Conservation (phyloP, 1,140 invertebrate genomes). For the Teleogryllus occipitalis region DNA sequence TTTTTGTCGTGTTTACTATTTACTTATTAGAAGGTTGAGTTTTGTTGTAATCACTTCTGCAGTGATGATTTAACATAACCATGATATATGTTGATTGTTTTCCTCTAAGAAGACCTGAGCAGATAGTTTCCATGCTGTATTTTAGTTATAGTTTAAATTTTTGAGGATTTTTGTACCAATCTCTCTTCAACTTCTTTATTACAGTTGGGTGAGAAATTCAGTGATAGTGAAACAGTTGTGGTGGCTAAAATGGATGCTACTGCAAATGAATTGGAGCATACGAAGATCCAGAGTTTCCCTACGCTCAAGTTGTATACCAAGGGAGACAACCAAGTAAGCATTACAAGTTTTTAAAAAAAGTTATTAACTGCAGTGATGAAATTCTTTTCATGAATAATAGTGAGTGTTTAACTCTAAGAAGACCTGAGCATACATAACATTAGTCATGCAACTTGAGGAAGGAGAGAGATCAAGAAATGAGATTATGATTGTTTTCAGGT, state of each 20-base stretch:
- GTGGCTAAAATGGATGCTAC: constrained; percentile 99
- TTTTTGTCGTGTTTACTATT: too few species aligned
- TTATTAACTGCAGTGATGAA: background rate
- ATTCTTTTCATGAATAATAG: background rate
- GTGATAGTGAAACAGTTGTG: constrained; percentile 73
- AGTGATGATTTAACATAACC: background rate
- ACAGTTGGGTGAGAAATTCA: constrained; percentile 76
- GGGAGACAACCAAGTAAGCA: constrained; percentile 73
- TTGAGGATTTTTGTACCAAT: background rate
- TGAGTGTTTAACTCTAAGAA: background rate
- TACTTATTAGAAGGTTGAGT: too few species aligned
- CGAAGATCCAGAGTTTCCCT: constrained; percentile 92
- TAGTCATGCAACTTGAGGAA: background rate
- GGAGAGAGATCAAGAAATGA: background rate
- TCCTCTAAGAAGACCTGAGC: constrained; percentile 24
- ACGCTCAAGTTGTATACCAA: constrained; percentile 95
- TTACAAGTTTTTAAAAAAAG: background rate
- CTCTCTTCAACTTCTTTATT: constrained; percentile 21
- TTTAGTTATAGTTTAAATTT: background rate
- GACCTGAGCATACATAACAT: background rate
- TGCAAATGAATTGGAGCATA: constrained; percentile 91
- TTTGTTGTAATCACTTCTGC: background rate
- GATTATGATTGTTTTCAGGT: constrained; percentile 40
- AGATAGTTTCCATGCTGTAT: constrained; percentile 8
- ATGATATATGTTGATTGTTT: background rate